A percentile compares a stretch with the other conserved stretches of the same genome.
Evolutionary conservation across 2,888 invertebrate genomes (phyloP).

Genomic region (Acanthococcus lagerstroemiae): DNA sequence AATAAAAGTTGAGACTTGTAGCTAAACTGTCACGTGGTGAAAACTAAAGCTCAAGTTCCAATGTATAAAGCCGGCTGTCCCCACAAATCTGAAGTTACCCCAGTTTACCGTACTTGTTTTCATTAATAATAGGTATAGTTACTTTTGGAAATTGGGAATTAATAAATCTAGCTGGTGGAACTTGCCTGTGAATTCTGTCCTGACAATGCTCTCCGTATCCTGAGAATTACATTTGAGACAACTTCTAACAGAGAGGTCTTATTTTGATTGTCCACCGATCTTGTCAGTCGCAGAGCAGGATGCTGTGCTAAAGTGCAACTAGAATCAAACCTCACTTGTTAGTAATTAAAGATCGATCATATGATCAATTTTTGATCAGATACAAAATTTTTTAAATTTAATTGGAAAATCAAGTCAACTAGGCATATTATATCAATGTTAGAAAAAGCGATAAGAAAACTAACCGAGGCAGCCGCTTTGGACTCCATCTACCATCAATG

Average conservation of each 20-base stretch:
- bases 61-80: no score
- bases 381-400: not conserved
- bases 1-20: no score
- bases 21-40: no score
- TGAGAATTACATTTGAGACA: conserved; percentile 17
- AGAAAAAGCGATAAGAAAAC: not conserved
- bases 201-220: conserved; percentile 36
- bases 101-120: no score
- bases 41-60: no score
- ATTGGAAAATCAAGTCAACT: not conserved
- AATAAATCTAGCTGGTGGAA: no score
- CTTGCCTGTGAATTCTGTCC: conserved; percentile 37
- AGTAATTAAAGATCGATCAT: no score
- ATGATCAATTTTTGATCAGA: not conserved
- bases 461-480: conserved; percentile 68
- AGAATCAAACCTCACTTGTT: no score
- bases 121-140: no score
- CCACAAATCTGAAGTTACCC: no score
- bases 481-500: conserved; percentile 88
- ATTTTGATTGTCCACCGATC: conserved; percentile 41
- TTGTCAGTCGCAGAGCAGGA: conserved; percentile 72
- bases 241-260: conserved; percentile 15
- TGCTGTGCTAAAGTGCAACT: conserved; percentile 77
- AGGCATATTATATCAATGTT: not conserved
- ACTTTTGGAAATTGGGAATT: no score